Percentiles rank a stretch among this genome's conserved stretches.
Conservation (phyloP, 2,113 vertebrate species). For the Gopherus flavomarginatus region DNA sequence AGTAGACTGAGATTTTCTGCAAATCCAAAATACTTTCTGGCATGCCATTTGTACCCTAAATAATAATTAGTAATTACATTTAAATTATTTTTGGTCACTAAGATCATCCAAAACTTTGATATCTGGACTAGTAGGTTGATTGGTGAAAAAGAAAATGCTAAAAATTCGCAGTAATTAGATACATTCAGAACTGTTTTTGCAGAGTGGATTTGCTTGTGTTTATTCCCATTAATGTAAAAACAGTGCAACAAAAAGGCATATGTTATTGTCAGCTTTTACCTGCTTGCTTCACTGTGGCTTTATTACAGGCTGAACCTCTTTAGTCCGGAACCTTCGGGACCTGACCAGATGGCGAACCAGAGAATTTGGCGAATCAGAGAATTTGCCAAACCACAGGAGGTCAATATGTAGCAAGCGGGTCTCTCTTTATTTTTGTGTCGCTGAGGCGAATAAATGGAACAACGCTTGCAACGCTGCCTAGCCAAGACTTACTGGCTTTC, state of each 20-base stretch:
- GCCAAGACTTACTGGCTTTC: too few relatives aligned
- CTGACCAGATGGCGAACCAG: too few relatives aligned
- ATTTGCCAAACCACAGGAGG: too few relatives aligned
- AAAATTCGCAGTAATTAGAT: background rate
- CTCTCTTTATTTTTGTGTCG: too few relatives aligned
- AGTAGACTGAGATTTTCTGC: background rate
- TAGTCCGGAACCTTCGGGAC: too few relatives aligned
- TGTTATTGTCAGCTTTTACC: background rate
- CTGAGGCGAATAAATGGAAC: too few relatives aligned
- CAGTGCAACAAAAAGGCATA: background rate
- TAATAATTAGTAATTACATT: accelerated
- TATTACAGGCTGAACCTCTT: background rate
- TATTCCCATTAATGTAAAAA: background rate
- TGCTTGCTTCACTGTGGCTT: background rate
- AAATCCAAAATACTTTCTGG: background rate
- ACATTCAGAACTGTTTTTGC: background rate
- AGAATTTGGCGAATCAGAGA: too few relatives aligned
- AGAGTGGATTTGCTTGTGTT: background rate
- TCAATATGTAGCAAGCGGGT: too few relatives aligned
- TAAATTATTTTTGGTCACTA: background rate
- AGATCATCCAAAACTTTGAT: background rate
- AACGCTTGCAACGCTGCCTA: too few relatives aligned
- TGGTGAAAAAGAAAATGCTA: background rate
- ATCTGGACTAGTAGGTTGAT: background rate
- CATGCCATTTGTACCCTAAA: background rate